Conservation (phyloP, 2,888 invertebrate species). For the Tachina lurida region DNA sequence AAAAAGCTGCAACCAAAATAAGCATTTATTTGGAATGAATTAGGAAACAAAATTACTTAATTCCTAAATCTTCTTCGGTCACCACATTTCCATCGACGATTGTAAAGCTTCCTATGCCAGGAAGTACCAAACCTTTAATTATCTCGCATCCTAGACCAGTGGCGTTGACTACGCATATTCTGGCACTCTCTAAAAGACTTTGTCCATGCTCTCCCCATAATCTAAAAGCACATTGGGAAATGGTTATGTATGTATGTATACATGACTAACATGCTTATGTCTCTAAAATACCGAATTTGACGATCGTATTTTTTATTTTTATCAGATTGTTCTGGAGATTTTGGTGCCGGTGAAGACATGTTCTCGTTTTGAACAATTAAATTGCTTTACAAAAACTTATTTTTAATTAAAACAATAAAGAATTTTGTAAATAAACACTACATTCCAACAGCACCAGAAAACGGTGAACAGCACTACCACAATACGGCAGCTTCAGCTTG, state of each 20-base stretch:
- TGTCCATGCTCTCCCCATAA: constrained; percentile 99
- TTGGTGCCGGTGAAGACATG: constrained; percentile 83
- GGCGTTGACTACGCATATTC: constrained; percentile 96
- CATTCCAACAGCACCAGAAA: no score
- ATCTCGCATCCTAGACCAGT: constrained; percentile 97
- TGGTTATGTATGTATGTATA: neutral
- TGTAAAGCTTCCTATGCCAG: constrained; percentile 96
- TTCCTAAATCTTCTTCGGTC: constrained; percentile 95
- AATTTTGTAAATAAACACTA: neutral
- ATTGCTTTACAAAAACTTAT: neutral
- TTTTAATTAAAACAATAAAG: neutral
- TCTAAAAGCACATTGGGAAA: constrained; percentile 83
- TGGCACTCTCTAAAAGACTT: constrained; percentile 91
- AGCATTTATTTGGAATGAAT: neutral
- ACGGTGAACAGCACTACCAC: no score
- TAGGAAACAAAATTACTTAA: constrained; percentile 87
- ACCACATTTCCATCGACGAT: constrained; percentile 94
- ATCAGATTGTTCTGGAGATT: constrained; percentile 87
- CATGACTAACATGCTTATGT: neutral
- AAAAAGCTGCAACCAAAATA: constrained; percentile 88
- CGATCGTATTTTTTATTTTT: constrained; percentile 90
- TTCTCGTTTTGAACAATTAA: neutral
- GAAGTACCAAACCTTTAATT: constrained; percentile 96
- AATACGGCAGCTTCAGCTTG: no score
- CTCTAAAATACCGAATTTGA: constrained; percentile 85